Conservation (phyloP, 2,113 vertebrate species). For the Pseudopipra pipra region DNA sequence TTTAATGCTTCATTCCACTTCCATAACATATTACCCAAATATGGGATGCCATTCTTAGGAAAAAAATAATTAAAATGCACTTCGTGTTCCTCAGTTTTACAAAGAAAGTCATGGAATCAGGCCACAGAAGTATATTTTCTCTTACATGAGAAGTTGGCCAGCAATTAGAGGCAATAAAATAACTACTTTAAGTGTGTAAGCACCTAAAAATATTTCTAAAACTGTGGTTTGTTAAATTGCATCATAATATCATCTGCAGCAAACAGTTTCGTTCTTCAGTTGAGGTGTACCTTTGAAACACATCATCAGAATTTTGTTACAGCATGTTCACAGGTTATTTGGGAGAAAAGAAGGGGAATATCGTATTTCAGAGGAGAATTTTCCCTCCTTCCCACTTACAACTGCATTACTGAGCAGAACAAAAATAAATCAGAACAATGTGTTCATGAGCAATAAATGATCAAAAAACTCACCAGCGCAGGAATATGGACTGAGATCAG, state of each 20-base stretch:
- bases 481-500: background rate
- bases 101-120: background rate
- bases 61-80: background rate
- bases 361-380: background rate
- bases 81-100: background rate
- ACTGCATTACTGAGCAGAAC: background rate
- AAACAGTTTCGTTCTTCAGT: background rate
- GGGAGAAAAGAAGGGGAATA: background rate
- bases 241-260: background rate
- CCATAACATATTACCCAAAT: background rate
- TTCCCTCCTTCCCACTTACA: background rate
- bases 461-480: background rate
- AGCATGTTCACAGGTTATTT: background rate
- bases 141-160: background rate
- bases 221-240: background rate
- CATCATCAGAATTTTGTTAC: background rate
- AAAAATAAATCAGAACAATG: constrained; percentile 16
- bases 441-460: background rate
- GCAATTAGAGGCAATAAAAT: background rate
- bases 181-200: background rate
- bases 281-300: background rate
- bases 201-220: background rate
- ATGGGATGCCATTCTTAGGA: background rate
- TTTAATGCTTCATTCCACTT: background rate
- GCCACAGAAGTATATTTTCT: background rate